Evolutionary conservation across 2,113 vertebrate species (phyloP).

Genomic region (Penelope pileata): DNA sequence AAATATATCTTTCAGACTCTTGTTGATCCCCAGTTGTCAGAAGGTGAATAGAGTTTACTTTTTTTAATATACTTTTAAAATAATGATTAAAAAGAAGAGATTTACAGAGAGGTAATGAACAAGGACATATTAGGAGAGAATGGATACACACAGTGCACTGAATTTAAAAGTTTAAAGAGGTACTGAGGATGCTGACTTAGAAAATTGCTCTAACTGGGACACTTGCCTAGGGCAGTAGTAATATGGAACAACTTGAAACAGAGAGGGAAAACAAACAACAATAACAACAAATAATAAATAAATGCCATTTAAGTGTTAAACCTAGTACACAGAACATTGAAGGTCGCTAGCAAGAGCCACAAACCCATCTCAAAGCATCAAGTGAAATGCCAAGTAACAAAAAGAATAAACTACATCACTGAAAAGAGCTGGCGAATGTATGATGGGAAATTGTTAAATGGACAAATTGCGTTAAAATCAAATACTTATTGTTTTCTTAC

Average conservation of each 20-base stretch:
- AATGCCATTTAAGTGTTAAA: neutral
- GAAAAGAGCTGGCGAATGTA: neutral
- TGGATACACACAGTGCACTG: neutral
- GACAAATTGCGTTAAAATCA: neutral
- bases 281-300: neutral
- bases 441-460: neutral
- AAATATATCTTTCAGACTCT: neutral
- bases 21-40: neutral
- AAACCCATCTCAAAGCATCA: neutral
- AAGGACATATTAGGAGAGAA: neutral
- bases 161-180: neutral
- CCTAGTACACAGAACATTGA: neutral
- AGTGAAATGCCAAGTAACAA: neutral
- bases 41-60: neutral
- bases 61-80: neutral
- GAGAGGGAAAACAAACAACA: neutral
- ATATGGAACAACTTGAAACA: neutral
- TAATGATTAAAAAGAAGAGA: neutral
- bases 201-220: neutral
- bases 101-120: neutral
- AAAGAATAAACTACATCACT: neutral
- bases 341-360: neutral
- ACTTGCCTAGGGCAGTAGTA: neutral
- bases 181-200: neutral
- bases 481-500: neutral